A percentile compares a stretch with the other conserved stretches of the same genome.
Evolutionary conservation across 2,797 vertebrate genomes (phyloP).

Genomic region (Babyrousa celebensis): DNA sequence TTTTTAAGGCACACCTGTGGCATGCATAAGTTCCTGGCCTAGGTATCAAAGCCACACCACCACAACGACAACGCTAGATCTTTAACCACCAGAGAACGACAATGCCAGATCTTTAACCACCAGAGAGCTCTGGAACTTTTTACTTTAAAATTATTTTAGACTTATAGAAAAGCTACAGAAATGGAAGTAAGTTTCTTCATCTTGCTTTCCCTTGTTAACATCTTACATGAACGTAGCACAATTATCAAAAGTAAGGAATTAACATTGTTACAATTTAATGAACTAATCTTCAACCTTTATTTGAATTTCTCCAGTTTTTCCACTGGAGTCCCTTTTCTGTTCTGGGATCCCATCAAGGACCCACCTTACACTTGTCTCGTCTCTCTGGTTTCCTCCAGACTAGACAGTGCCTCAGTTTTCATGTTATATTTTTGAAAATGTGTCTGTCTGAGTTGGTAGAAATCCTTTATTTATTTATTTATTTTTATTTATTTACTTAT

Average conservation of each 20-base stretch:
- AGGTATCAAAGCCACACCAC: too few relatives aligned
- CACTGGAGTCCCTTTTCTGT: neutral
- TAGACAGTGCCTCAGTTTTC: neutral
- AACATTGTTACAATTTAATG: neutral
- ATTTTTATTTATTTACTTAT: too few relatives aligned
- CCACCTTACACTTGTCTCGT: neutral
- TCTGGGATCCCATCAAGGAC: neutral
- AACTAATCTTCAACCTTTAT: neutral
- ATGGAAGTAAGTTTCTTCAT: conserved; percentile 36
- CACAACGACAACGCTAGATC: too few relatives aligned
- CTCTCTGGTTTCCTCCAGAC: neutral
- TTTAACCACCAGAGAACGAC: too few relatives aligned
- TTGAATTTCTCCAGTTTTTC: neutral
- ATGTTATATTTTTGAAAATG: conserved; percentile 60
- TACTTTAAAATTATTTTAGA: conserved; percentile 76
- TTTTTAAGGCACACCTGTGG: too few relatives aligned
- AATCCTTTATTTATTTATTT: too few relatives aligned
- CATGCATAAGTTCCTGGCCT: too few relatives aligned
- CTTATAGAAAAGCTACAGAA: conserved; percentile 51
- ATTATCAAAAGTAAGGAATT: conserved; percentile 26
- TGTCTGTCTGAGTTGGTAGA: neutral
- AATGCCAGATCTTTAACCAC: too few relatives aligned
- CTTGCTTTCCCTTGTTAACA: neutral
- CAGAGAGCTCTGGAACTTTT: neutral
- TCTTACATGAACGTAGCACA: neutral